These are phyloP conservation scores for Physocephala rufipes DNA, from an alignment of 2,888 invertebrate species.

Conservation along the genomic window DNA sequence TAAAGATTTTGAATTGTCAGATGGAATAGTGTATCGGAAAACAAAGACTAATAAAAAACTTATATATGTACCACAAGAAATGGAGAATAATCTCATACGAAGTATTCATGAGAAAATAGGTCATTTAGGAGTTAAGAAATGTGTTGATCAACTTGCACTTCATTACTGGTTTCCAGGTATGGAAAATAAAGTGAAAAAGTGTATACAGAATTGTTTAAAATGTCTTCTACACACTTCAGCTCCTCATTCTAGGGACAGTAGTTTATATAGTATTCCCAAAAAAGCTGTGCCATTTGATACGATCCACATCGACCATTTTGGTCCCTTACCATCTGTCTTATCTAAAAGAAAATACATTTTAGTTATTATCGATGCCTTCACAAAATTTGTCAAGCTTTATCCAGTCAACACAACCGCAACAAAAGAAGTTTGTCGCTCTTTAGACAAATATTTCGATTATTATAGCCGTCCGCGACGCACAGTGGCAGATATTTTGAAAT, in stretches of 20 bases:
- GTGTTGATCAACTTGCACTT: slow-evolving; percentile 33
- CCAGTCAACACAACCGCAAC: not conserved
- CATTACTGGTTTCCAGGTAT: slow-evolving; percentile 41
- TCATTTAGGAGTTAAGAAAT: slow-evolving; percentile 36
- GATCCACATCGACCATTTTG: slow-evolving; percentile 14
- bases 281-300: slow-evolving; percentile 15
- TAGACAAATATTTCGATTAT: not conserved
- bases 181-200: slow-evolving; percentile 9
- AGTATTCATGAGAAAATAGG: slow-evolving; percentile 39
- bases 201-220: slow-evolving; percentile 27
- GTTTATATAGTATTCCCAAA: not conserved
- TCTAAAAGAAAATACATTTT: slow-evolving; percentile 12
- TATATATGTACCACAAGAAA: too few relatives aligned
- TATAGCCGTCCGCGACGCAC: not conserved
- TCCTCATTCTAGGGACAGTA: not conserved
- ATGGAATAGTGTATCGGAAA: slow-evolving; percentile 36
- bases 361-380: not conserved
- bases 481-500: too few relatives aligned
- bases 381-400: not conserved
- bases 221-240: slow-evolving; percentile 11
- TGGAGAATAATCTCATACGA: slow-evolving; percentile 39
- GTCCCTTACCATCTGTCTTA: slow-evolving; percentile 1
- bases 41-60: too few relatives aligned
- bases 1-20: slow-evolving; percentile 29
- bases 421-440: not conserved